These are phyloP conservation scores for Cryptus armator DNA, from an alignment of 2,888 invertebrate species.

Conservation along the genomic window DNA sequence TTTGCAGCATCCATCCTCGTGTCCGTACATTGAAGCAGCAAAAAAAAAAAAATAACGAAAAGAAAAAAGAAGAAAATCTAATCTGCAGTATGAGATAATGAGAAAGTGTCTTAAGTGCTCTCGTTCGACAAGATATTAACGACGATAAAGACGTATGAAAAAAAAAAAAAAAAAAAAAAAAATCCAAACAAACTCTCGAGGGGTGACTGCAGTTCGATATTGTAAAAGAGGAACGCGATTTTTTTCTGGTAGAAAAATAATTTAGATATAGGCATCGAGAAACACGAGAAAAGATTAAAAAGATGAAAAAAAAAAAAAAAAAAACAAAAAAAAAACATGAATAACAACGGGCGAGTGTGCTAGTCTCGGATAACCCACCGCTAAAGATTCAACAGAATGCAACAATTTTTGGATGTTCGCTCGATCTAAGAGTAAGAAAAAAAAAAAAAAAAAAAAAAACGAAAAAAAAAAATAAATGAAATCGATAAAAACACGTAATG, in stretches of 20 bases:
- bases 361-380: constrained; percentile 73
- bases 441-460: constrained; percentile 40
- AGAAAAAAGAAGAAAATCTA: constrained; percentile 8
- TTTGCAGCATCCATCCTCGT: constrained; percentile 31
- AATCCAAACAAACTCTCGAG: constrained; percentile 18
- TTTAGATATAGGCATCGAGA: constrained; percentile 60
- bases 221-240: constrained; percentile 55
- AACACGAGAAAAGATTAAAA: constrained; percentile 17
- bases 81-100: constrained; percentile 39
- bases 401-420: constrained; percentile 76
- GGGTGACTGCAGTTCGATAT: constrained; percentile 70
- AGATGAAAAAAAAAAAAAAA: constrained; percentile 12
- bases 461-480: constrained; percentile 46
- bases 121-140: constrained; percentile 31
- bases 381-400: constrained; percentile 78
- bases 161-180: constrained; percentile 7
- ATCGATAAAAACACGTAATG: constrained; percentile 22
- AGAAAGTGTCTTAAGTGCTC: constrained; percentile 42
- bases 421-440: constrained; percentile 62
- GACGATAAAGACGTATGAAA: neutral
- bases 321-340: constrained; percentile 39
- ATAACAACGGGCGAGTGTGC: constrained; percentile 72
- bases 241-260: constrained; percentile 57
- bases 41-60: neutral
- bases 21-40: constrained; percentile 3